Percentiles rank a stretch among this genome's conserved stretches.
phyloP scores from a whole-genome alignment of 2,113 vertebrate species.

The Poecilia latipinna region DNA sequence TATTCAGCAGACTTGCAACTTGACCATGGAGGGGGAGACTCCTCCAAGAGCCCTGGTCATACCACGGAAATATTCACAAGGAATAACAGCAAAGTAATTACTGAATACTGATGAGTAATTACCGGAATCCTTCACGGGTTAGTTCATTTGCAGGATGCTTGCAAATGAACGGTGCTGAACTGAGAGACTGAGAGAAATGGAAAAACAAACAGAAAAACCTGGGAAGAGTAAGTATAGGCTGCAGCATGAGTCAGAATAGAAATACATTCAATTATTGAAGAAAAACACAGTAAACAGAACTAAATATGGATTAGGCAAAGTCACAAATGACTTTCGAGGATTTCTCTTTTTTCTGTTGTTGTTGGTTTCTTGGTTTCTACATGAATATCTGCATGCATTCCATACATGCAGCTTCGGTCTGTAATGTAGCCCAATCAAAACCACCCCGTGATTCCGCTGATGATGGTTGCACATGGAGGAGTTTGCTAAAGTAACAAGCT shows the following conservation, averaged over 20 bases:
- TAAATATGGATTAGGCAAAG: neutral
- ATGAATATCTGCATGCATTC: neutral
- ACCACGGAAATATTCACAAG: too few species aligned
- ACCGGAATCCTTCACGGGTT: too few species aligned
- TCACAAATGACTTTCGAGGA: neutral
- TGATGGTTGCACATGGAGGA: neutral
- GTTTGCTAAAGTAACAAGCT: too few species aligned
- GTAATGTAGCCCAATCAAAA: neutral
- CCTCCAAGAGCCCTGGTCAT: too few species aligned
- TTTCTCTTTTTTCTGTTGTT: neutral
- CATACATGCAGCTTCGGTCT: neutral
- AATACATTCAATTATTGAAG: neutral
- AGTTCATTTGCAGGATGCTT: too few species aligned
- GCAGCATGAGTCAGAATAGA: neutral
- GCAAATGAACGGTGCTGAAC: too few species aligned
- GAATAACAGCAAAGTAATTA: too few species aligned
- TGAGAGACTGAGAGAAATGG: too few species aligned
- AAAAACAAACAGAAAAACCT: too few species aligned
- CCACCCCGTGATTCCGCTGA: neutral
- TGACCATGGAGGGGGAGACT: too few species aligned
- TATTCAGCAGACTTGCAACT: too few species aligned
- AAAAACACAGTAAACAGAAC: neutral
- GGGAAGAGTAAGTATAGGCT: neutral
- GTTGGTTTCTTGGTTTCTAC: neutral
- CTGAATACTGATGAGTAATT: too few species aligned